Evolutionary conservation across 2,888 invertebrate species (phyloP).

Genomic region (Drosophila picticornis): DNA sequence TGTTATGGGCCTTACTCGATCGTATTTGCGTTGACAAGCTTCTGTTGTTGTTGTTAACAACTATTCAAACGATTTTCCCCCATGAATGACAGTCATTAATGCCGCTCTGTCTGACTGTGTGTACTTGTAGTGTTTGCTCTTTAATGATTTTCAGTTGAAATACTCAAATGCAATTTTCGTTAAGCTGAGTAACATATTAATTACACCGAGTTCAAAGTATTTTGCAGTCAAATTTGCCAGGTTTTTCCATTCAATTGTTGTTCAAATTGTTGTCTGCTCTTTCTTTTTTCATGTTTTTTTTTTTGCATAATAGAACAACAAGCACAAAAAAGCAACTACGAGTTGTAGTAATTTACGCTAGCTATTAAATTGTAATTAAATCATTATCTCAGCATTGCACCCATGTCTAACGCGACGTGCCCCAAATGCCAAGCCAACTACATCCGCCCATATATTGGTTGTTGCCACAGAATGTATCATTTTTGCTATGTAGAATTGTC

Average conservation of each 20-base stretch:
- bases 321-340: neutral
- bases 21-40: slow-evolving; percentile 11
- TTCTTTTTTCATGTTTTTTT: neutral
- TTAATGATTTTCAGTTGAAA: neutral
- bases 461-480: slow-evolving; percentile 9
- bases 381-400: slow-evolving; percentile 61
- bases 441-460: slow-evolving; percentile 56
- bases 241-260: neutral
- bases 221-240: neutral
- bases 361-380: slow-evolving; percentile 71
- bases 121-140: neutral
- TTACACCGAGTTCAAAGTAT: neutral
- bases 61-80: slow-evolving; percentile 3
- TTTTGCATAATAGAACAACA: neutral
- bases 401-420: slow-evolving; percentile 36
- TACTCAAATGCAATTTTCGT: neutral
- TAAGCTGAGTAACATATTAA: neutral
- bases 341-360: slow-evolving; percentile 8
- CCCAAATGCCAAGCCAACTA: slow-evolving; percentile 50
- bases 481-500: neutral
- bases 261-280: neutral
- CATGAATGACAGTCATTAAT: neutral
- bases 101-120: neutral
- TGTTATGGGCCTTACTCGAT: neutral
- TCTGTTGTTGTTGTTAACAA: neutral